Base-by-base conservation (phyloP, 2,797 vertebrate genomes). In the Anguilla anguilla region DNA sequence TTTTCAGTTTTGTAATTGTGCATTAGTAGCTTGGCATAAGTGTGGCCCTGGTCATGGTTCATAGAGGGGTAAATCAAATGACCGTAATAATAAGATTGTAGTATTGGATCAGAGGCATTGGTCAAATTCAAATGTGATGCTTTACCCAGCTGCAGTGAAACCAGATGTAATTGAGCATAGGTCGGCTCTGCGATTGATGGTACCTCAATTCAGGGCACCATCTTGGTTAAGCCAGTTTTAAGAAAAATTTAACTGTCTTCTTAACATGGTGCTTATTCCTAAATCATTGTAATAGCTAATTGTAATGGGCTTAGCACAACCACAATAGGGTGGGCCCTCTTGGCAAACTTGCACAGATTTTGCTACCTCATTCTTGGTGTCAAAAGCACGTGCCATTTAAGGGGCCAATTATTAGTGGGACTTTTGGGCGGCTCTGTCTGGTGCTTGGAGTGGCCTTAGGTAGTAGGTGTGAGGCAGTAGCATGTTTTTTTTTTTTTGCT, bases 331-430 rank as follows among this genome's bases (percentile, higher is more conserved):
- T 55, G 25, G 25, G 51, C 51, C n/a, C 11, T n/a, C 3, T 28
- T 83, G 7, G 55, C 83, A 77, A 1, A 59, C 10, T 51, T 61
- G 53, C 11, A 83, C 28, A 87, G 79, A 43, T 88, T 55, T 77
- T 81, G 35, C 51, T 84, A 85, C 83, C 87, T 88, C 82, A 57
- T 74, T 77, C 59, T 69, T 53, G 31, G 31, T 87, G 49, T 53
- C 46, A n/a, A 43, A 28, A n/a, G 11, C 28, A 83, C 11, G 22
- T 51, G 10, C 19, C 46, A 51, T 6, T 28, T 53, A 55, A 28
- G 10, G 77, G 55, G 46, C 46, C 1, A 9, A 25, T 82, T 6
- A 49, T 74, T 74, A 4, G 31, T 31, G 35, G 69, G 31, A 74
- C 31, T 35, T 74, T 10, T 74, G 69, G 3, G 79, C n/a, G 22